Conservation (phyloP, 1,140 invertebrate genomes). For the Papilio dardanus region DNA sequence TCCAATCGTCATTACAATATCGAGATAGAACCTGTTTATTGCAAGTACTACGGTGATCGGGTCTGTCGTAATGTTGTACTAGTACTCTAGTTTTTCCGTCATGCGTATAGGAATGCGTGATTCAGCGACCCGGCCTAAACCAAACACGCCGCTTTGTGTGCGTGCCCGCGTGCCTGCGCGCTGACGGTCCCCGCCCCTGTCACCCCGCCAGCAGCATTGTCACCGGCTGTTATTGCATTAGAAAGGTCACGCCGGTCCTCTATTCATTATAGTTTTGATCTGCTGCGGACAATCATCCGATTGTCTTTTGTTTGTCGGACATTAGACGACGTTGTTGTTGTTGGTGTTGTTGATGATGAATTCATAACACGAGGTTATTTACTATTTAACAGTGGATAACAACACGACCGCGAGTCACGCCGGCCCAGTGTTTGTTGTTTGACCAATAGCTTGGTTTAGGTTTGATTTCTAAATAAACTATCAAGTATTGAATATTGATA, state of each 20-base stretch:
- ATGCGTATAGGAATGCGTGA: conserved; percentile 26
- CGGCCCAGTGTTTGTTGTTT: background rate
- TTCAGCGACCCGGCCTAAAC: conserved; percentile 6
- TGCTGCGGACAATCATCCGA: conserved; percentile 5
- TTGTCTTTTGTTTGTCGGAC: conserved; percentile 20
- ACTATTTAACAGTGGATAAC: background rate
- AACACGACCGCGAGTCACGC: background rate
- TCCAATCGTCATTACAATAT: background rate
- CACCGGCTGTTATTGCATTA: conserved; percentile 16
- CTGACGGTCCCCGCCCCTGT: conserved; percentile 8
- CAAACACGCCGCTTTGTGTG: conserved; percentile 32
- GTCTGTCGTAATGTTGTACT: conserved; percentile 24
- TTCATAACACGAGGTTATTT: conserved; percentile 9
- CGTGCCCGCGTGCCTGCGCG: background rate
- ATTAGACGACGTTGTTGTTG: background rate
- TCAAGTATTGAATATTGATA: background rate
- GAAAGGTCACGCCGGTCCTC: conserved; percentile 20
- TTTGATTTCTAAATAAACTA: background rate
- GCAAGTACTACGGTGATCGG: background rate
- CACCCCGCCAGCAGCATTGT: conserved; percentile 8
- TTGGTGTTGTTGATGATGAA: background rate
- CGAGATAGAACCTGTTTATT: conserved; percentile 5
- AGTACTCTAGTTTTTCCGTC: conserved; percentile 36
- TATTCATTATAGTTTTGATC: conserved; percentile 20
- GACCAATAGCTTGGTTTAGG: background rate